Evolutionary conservation across 2,113 vertebrate genomes (phyloP).

Genomic region (Chelonoidis abingdonii): DNA sequence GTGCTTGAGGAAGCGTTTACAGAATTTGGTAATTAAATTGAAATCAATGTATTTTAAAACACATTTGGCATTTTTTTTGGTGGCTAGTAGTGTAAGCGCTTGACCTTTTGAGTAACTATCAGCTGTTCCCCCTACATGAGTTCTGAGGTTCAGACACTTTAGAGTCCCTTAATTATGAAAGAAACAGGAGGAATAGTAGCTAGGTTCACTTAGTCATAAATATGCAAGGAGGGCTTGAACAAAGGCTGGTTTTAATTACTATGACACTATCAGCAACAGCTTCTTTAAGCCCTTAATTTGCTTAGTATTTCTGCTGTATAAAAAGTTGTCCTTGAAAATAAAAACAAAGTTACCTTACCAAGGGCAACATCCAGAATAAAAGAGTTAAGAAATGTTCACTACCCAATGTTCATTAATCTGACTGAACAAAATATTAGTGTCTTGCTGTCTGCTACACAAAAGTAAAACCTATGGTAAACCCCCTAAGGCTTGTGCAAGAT

Average conservation of each 20-base stretch:
- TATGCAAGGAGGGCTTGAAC: not conserved
- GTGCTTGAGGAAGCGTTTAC: conserved; percentile 1
- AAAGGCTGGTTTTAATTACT: not conserved
- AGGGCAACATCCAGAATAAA: not conserved
- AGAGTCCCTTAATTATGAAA: not conserved
- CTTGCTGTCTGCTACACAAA: not conserved
- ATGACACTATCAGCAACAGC: not conserved
- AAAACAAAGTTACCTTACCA: too few species aligned
- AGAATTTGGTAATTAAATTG: conserved; percentile 77
- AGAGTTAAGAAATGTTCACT: not conserved
- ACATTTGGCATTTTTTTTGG: not conserved
- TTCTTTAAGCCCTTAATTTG: not conserved
- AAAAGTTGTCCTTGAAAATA: not conserved
- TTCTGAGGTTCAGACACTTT: not conserved
- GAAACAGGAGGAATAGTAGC: not conserved
- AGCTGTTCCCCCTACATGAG: not conserved
- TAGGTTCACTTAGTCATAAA: not conserved
- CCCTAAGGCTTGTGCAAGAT: not conserved
- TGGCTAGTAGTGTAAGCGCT: not conserved
- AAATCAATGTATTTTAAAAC: conserved; percentile 59
- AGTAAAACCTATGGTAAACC: not conserved
- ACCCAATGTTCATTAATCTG: not conserved
- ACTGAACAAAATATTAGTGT: not conserved
- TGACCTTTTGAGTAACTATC: not conserved
- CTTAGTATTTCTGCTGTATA: not conserved